Base-by-base conservation (phyloP, 1,140 invertebrate genomes). In the Drosophila lacertosa region DNA sequence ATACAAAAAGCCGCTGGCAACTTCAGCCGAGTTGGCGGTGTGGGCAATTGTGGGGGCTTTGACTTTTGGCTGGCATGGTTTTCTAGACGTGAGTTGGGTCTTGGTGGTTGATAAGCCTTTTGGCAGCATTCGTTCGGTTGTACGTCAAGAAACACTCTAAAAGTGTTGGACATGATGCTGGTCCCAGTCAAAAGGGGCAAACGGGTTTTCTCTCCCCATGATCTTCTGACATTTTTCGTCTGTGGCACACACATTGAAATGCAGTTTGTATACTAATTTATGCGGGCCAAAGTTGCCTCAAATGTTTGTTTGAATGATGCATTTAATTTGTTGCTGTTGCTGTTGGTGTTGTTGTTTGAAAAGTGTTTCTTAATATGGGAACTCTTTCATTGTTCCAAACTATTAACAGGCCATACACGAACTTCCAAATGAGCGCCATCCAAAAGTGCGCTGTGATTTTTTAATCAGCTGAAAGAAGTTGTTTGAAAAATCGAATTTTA, bases 121-220 rank as follows among this genome's bases (percentile, higher is more conserved):
- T 83, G 76, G 74, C 78, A 60, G 68, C 78, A 86, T 62, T 63
- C n/a, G 20, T n/a, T 26, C 22, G 22, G 40, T 7, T 22, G 39
- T 37, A 62, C 44, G 39, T 53, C 59, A 69, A 69, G 66, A 69
- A 53, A 62, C 81, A 77, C 60, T 83, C 78, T 51, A 13, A 53
- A 66, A 86, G 79, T 83, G 80, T 86, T 67, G 77, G 77, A 81
- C 73, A 86, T 84, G 80, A 86, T 84, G 80, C 81, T 80, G 81
- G 80, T 80, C 40, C 70, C 50, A 57, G 54, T 60, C 47, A 7
- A 10, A 26, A 35, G 54, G 32, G 26, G n/a, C n/a, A n/a, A 84
- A 86, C 82, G 57, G 81, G 82, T 84, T 84, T 80, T 65, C 45
- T 72, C 55, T 80, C 65, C 45, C 77, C 55, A 71, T 70, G 79